These are phyloP conservation scores for Characodon lateralis DNA, from an alignment of 2,797 vertebrate genomes.

Conservation along the genomic window DNA sequence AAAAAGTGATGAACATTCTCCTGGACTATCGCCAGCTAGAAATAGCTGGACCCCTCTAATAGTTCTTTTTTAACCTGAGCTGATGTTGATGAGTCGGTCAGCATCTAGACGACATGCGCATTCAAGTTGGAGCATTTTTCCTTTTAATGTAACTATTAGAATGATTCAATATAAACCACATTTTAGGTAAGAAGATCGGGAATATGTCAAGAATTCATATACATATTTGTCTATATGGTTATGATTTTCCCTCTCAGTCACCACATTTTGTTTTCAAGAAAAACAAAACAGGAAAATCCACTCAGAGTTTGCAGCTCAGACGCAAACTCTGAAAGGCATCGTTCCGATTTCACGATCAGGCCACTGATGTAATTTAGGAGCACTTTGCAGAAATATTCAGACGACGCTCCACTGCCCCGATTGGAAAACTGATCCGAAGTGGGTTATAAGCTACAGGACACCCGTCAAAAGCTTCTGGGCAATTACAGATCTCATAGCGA, in stretches of 20 bases:
- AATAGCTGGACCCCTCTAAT: neutral
- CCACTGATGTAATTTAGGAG: slow-evolving; percentile 24
- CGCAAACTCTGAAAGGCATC: slow-evolving; percentile 21
- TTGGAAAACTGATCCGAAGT: slow-evolving; percentile 57
- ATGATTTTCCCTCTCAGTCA: neutral
- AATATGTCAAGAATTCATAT: neutral
- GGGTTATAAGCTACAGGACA: slow-evolving; percentile 22
- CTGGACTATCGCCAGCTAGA: neutral
- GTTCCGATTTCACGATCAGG: slow-evolving; percentile 16
- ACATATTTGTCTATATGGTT: neutral
- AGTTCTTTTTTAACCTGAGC: slow-evolving; percentile 17
- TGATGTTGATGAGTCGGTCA: slow-evolving; percentile 18
- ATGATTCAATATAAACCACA: neutral
- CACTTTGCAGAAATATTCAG: slow-evolving; percentile 19
- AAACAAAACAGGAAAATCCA: neutral
- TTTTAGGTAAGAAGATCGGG: neutral
- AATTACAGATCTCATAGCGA: slow-evolving; percentile 9
- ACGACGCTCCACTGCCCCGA: slow-evolving; percentile 32
- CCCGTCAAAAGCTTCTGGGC: slow-evolving; percentile 7
- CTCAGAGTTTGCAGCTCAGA: slow-evolving; percentile 9
- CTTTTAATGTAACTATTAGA: neutral
- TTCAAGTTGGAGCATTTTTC: neutral
- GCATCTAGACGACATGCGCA: slow-evolving; percentile 6
- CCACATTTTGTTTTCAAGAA: neutral
- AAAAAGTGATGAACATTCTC: slow-evolving; percentile 8